Evolutionary conservation across 2,888 invertebrate species (phyloP), one percentile per base, ranked within the genome.

Genomic region (Trissolcus brochymenae): DNA sequence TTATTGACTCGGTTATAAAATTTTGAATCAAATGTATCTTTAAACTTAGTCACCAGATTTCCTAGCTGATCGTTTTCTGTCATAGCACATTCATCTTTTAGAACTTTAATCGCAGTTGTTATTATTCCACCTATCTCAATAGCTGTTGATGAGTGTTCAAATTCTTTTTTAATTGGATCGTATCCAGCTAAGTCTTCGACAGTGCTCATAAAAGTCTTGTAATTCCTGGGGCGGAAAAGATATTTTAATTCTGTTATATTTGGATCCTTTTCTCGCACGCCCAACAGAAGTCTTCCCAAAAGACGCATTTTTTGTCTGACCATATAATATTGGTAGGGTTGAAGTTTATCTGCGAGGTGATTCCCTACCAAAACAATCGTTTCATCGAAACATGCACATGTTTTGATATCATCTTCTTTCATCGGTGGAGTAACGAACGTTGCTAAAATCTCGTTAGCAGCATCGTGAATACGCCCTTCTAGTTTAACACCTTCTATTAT

Each of bases 281-380:
- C 6, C 0, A 64, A 13, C 0, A 75, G 13, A 1, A 75, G 19
- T 35, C 25, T 54, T 1, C 16, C 51, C 0, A 75, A 14, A 6
- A 56, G 41, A 13, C 74, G 62, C 40, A 75, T 57, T 41, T 56
- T 53, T 2, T 57, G 51, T 16, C 74, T 25, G 1, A 68, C 50
- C 16, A 62, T 62, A 14, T 64, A 59, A 43, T 64, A 21, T 21
- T 68, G 57, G 21, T 68, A 59, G 0, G 49, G 11, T 17, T 59
- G 40, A 17, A 41, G 68, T 35, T 68, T 68, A 4, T 50, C 41
- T 6, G 71, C 57, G 11, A 35, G 25, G 17, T 35, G 16, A 46
- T 76, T 71, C 6, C 51, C 62, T 9, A 25, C 56, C 6, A 50
- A n/a, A 2, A 76, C 35, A 13, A 71, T 71, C 0, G 43, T 16